Conservation (phyloP, 2,888 invertebrate genomes). For the Hirudinaria manillensis region DNA sequence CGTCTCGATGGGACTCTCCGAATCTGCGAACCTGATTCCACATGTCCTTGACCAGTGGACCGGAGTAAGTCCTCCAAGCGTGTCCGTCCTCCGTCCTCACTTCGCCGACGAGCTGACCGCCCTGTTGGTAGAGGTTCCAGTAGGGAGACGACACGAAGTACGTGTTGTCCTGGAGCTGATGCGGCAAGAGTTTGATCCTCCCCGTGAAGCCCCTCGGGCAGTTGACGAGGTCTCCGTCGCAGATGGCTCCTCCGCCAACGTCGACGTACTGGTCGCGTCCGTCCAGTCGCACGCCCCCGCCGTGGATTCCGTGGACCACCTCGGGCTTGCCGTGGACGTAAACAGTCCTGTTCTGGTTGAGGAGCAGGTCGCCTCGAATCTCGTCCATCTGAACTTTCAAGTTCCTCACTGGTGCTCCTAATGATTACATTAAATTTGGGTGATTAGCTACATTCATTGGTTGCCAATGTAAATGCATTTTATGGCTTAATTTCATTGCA, state of each 20-base stretch:
- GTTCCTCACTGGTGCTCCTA: conserved; percentile 39
- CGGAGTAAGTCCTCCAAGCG: conserved; percentile 16
- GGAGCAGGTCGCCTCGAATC: conserved; percentile 34
- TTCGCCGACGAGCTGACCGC: conserved; percentile 45
- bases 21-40: conserved; percentile 39
- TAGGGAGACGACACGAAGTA: conserved; percentile 50
- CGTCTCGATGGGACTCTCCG: too few relatives aligned
- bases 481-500: too few relatives aligned
- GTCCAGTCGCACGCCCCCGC: conserved; percentile 41
- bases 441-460: background rate
- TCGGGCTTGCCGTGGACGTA: conserved; percentile 32
- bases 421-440: background rate
- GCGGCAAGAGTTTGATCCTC: conserved; percentile 44
- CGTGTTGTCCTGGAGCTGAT: conserved; percentile 44
- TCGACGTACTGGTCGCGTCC: conserved; percentile 49
- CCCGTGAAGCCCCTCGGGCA: conserved; percentile 49
- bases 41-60: conserved; percentile 38
- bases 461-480: background rate
- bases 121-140: conserved; percentile 46
- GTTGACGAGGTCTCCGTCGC: conserved; percentile 47
- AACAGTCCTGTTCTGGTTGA: conserved; percentile 32
- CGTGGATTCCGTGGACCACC: conserved; percentile 31
- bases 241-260: conserved; percentile 45
- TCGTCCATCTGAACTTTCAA: conserved; percentile 38
- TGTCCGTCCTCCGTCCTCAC: conserved; percentile 43